Evolutionary conservation across 2,113 vertebrate species (phyloP).

Genomic region (Columba livia): DNA sequence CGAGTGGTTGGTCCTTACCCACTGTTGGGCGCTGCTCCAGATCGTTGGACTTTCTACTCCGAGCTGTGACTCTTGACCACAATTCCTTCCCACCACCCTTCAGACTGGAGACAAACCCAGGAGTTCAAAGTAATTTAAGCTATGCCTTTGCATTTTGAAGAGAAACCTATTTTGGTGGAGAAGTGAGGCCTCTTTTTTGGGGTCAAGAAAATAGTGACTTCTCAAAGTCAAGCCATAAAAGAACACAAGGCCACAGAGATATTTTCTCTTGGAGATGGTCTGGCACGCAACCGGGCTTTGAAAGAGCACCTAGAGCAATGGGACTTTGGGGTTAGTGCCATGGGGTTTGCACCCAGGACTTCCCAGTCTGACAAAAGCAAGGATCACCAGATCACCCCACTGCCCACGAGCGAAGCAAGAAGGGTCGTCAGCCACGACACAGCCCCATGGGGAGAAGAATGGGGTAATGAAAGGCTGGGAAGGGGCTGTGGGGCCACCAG

Average conservation of each 20-base stretch:
- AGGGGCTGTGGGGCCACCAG: background rate
- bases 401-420: background rate
- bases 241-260: accelerated
- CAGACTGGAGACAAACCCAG: background rate
- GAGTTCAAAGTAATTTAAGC: background rate
- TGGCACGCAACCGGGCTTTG: background rate
- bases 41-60: background rate
- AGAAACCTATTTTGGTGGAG: background rate
- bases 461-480: background rate
- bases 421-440: background rate
- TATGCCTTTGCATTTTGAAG: background rate
- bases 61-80: background rate
- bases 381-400: background rate
- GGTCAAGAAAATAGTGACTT: background rate
- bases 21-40: background rate
- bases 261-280: background rate
- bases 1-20: background rate
- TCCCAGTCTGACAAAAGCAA: background rate
- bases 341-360: background rate
- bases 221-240: background rate
- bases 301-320: background rate
- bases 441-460: background rate
- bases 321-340: accelerated
- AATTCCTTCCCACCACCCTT: background rate
- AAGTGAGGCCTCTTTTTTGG: background rate